Conservation (phyloP, 2,888 invertebrate species). For the Dicranocentrus wangi region DNA sequence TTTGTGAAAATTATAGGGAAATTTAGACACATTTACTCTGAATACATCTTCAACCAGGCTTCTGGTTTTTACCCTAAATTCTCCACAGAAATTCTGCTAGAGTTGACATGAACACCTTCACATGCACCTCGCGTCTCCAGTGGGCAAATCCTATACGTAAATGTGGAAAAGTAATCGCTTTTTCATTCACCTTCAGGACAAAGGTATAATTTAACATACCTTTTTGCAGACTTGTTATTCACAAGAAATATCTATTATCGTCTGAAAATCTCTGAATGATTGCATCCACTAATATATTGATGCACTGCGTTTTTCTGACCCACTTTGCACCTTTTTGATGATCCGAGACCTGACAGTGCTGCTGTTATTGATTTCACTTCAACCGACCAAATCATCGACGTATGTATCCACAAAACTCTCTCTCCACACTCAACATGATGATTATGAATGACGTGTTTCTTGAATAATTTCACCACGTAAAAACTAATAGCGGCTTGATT, state of each 20-base stretch:
- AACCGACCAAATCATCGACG: background rate
- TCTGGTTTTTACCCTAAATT: conserved; percentile 47
- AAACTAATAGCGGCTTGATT: conserved; percentile 3
- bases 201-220: conserved; percentile 28
- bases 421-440: background rate
- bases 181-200: conserved; percentile 28
- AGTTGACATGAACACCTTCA: background rate
- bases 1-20: conserved; percentile 55
- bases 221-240: conserved; percentile 36
- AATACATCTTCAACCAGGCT: conserved; percentile 33
- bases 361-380: conserved; percentile 26
- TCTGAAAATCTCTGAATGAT: conserved; percentile 18
- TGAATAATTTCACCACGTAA: conserved; percentile 3
- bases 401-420: too few relatives aligned
- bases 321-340: conserved; percentile 46
- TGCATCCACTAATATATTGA: background rate
- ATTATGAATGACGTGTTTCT: background rate
- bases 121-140: background rate
- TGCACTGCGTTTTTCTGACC: conserved; percentile 37
- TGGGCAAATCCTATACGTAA: background rate
- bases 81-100: background rate
- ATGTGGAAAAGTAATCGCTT: too few relatives aligned
- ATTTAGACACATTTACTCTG: conserved; percentile 41
- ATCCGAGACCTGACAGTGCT: background rate
- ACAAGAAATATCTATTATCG: conserved; percentile 14